Conservation (phyloP, 2,797 vertebrate genomes). For the Thamnophis elegans region DNA sequence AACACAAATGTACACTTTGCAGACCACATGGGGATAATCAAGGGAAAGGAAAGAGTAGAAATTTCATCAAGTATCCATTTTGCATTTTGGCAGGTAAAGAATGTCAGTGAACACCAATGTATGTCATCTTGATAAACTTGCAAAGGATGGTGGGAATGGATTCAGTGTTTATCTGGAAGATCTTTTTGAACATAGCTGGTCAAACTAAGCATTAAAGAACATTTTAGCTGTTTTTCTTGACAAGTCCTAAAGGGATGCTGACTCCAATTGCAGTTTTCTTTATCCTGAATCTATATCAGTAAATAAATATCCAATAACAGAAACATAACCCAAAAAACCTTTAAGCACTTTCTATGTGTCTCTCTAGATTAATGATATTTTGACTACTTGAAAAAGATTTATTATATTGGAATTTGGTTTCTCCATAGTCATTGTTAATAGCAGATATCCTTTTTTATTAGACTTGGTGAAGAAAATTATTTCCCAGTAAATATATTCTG, state of each 20-base stretch:
- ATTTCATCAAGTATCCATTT: neutral
- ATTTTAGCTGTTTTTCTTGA: slow-evolving; percentile 45
- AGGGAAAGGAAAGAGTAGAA: neutral
- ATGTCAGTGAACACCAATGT: neutral
- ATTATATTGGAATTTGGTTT: slow-evolving; percentile 60
- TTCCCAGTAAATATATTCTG: slow-evolving; percentile 54
- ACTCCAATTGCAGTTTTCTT: slow-evolving; percentile 49
- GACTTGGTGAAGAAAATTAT: slow-evolving; percentile 55
- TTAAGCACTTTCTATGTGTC: slow-evolving; percentile 61
- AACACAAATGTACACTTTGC: neutral
- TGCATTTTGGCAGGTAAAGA: neutral
- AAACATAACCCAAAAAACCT: slow-evolving; percentile 40
- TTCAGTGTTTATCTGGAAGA: slow-evolving; percentile 26
- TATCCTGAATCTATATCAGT: slow-evolving; percentile 55
- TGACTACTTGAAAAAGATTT: slow-evolving; percentile 62
- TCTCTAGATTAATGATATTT: slow-evolving; percentile 61
- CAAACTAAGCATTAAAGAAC: slow-evolving; percentile 26
- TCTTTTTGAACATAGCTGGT: slow-evolving; percentile 22
- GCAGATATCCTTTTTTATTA: slow-evolving; percentile 42
- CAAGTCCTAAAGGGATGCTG: slow-evolving; percentile 55
- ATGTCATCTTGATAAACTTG: neutral
- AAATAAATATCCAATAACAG: slow-evolving; percentile 62
- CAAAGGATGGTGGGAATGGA: neutral
- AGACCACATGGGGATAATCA: neutral
- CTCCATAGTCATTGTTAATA: slow-evolving; percentile 49